Conservation (phyloP, 2,888 invertebrate genomes). For the Agonopterix arenella region DNA sequence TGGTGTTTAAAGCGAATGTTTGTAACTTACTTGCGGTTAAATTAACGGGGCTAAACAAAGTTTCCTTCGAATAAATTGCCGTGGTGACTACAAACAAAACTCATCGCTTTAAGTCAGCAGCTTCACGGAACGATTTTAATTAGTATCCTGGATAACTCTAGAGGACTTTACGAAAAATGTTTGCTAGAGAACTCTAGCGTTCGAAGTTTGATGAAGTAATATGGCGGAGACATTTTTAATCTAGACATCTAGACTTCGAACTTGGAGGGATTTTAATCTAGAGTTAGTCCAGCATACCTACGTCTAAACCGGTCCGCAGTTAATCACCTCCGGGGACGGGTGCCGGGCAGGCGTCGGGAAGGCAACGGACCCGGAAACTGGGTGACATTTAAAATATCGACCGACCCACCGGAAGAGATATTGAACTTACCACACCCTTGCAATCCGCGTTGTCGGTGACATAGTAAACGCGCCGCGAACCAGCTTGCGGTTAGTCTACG, state of each 20-base stretch:
- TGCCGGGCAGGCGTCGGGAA: conserved; percentile 7
- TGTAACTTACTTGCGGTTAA: conserved; percentile 21
- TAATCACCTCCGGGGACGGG: conserved; percentile 30
- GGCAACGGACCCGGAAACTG: conserved; percentile 45
- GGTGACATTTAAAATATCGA: conserved; percentile 59
- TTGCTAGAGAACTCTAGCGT: background rate
- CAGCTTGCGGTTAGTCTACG: conserved; percentile 3
- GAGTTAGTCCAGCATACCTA: conserved; percentile 22
- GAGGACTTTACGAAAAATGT: background rate
- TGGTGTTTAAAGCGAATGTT: no score
- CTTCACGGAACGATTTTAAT: conserved; percentile 4
- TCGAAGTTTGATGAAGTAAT: background rate
- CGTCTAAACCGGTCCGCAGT: conserved; percentile 33
- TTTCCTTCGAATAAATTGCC: conserved; percentile 26
- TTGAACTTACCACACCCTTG: conserved; percentile 30
- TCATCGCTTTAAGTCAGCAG: conserved; percentile 11
- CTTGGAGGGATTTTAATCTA: conserved; percentile 18
- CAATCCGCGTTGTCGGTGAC: conserved; percentile 8
- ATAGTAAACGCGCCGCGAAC: conserved; percentile 3
- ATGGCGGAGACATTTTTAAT: background rate
- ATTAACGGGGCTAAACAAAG: conserved; percentile 26
- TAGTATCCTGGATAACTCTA: background rate
- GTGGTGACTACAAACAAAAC: conserved; percentile 26
- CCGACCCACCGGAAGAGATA: conserved; percentile 34
- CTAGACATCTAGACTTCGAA: conserved; percentile 6